Percentiles rank a stretch among this genome's conserved stretches.
Evolutionary conservation across 2,113 vertebrate species (phyloP).

Genomic region (Coturnix japonica): DNA sequence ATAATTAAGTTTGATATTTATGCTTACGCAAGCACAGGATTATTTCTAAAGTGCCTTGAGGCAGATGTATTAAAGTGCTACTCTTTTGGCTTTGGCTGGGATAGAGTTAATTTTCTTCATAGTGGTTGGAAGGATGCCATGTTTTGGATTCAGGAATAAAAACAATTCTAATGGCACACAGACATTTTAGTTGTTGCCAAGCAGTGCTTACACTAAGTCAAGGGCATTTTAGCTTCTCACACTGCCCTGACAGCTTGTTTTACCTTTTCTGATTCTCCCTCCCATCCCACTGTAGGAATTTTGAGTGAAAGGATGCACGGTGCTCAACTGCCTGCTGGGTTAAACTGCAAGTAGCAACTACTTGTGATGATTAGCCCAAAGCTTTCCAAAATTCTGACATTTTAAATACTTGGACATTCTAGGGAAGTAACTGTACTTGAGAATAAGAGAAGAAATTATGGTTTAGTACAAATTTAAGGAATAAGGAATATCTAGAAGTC

Average conservation of each 20-base stretch:
- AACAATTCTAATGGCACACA: not conserved
- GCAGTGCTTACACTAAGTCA: not conserved
- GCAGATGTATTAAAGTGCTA: not conserved
- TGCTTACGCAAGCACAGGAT: not conserved
- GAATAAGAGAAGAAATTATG: not conserved
- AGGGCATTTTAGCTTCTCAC: not conserved
- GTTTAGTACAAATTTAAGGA: not conserved
- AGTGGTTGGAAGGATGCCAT: not conserved
- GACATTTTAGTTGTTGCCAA: not conserved
- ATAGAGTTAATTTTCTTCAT: too few relatives aligned
- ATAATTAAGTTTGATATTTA: not conserved
- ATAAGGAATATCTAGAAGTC: not conserved
- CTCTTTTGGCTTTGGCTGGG: not conserved
- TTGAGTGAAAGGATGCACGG: not conserved
- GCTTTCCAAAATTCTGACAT: not conserved
- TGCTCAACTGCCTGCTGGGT: not conserved
- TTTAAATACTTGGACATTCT: not conserved
- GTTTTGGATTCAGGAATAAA: not conserved
- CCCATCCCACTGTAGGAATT: not conserved
- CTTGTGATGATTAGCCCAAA: not conserved
- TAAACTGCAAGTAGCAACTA: not conserved
- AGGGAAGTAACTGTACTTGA: not conserved
- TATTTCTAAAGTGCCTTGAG: not conserved
- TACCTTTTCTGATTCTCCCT: not conserved
- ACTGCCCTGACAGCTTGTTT: not conserved